These are phyloP conservation scores for Mesorhabditis spiculigera DNA, from an alignment of 2,888 invertebrate genomes.

Conservation along the genomic window DNA sequence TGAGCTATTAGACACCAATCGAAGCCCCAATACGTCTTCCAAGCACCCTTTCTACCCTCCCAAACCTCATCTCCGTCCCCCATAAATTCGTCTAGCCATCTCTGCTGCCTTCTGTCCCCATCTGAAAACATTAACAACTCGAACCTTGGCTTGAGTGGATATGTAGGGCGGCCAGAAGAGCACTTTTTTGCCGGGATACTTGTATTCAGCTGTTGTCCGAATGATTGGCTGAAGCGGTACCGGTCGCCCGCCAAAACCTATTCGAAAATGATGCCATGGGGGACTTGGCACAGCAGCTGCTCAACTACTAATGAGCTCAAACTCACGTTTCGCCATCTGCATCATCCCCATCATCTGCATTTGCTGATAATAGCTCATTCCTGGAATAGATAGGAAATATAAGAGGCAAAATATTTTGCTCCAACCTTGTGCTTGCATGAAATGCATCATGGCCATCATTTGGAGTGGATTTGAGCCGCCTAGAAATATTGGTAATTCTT, in stretches of 20 bases:
- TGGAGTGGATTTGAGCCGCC: background rate
- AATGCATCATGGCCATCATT: slow-evolving; percentile 6
- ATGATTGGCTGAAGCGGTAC: background rate
- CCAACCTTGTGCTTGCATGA: background rate
- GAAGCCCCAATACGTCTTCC: too few species aligned
- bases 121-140: background rate
- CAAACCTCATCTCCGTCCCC: background rate
- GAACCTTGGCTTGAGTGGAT: background rate
- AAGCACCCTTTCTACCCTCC: too few species aligned
- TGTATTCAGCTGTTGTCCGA: background rate
- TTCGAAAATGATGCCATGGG: background rate
- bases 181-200: background rate
- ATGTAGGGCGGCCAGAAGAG: background rate
- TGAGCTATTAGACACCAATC: too few species aligned
- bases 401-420: background rate
- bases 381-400: background rate
- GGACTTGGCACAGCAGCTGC: background rate
- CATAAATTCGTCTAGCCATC: background rate
- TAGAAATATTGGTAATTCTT: background rate
- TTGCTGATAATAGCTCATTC: slow-evolving; percentile 5
- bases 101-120: background rate
- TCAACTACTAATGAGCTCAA: background rate
- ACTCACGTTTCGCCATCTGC: slow-evolving; percentile 2
- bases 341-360: slow-evolving; percentile 2
- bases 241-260: background rate